Conservation (phyloP, 35 echinoderm and acorn worm species). For the Anneissia japonica region DNA sequence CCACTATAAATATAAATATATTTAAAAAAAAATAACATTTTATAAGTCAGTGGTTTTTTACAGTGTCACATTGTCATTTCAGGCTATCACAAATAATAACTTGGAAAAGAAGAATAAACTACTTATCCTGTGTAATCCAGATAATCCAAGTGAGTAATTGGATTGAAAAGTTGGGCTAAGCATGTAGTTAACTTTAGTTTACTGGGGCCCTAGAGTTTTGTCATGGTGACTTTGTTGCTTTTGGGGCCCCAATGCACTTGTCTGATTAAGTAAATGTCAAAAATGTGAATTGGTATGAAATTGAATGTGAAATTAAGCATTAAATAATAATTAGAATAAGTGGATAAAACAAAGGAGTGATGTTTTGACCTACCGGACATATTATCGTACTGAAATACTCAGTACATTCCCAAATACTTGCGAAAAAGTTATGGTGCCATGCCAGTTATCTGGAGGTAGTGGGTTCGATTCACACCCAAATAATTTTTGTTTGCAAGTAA, state of each 20-base stretch:
- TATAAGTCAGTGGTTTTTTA: not conserved
- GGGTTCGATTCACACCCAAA: no score
- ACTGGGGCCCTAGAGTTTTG: not conserved
- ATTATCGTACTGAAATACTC: no score
- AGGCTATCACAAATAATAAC: slow-evolving; percentile 48
- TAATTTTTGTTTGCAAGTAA: no score
- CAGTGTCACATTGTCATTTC: not conserved
- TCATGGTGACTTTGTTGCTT: not conserved
- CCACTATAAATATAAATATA: not conserved
- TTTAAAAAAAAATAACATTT: not conserved
- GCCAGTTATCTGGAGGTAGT: no score
- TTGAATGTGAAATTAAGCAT: no score
- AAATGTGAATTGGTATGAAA: no score
- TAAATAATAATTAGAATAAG: no score
- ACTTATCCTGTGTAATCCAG: slow-evolving; percentile 84
- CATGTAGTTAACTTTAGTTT: not conserved
- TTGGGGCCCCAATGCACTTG: not conserved
- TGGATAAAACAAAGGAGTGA: no score
- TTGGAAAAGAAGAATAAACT: slow-evolving; percentile 33
- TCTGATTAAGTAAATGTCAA: not conserved
- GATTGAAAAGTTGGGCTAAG: not conserved
- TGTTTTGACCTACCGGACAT: no score
- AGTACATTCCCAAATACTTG: no score
- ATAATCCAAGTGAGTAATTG: slow-evolving; percentile 88
- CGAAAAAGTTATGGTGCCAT: no score